A percentile compares a stretch with the other conserved stretches of the same genome.
Conservation (phyloP, 2,113 vertebrate species). For the Chunga burmeisteri region DNA sequence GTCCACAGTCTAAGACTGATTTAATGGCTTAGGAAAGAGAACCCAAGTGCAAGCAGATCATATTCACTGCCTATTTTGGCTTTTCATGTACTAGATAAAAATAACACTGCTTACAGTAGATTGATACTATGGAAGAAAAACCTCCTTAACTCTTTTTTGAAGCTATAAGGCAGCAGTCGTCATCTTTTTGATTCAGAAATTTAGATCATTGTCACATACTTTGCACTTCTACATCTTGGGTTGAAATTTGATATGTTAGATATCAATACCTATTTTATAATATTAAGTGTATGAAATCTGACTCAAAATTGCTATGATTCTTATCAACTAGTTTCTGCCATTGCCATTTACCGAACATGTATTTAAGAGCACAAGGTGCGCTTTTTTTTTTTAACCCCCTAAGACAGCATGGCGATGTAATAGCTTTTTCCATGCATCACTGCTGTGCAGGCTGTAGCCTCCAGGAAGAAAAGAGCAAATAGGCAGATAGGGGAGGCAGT, state of each 20-base stretch:
- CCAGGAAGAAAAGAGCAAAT: not conserved
- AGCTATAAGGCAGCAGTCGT: rapidly evolving
- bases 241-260: not conserved
- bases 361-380: not conserved
- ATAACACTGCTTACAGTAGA: not conserved
- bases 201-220: not conserved
- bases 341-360: too few species aligned
- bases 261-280: not conserved
- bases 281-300: not conserved
- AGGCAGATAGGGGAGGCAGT: not conserved
- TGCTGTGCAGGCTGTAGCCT: not conserved
- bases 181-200: not conserved
- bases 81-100: not conserved
- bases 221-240: not conserved
- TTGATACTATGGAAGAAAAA: rapidly evolving
- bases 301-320: not conserved
- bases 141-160: not conserved
- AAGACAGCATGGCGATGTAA: not conserved
- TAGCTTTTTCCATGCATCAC: not conserved
- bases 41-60: not conserved
- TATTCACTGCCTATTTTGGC: not conserved
- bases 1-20: not conserved
- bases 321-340: not conserved
- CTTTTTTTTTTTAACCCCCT: not conserved
- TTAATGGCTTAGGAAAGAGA: not conserved